Evolutionary conservation across 2,797 vertebrate genomes (phyloP).

Genomic region (Chromobotia macracanthus): DNA sequence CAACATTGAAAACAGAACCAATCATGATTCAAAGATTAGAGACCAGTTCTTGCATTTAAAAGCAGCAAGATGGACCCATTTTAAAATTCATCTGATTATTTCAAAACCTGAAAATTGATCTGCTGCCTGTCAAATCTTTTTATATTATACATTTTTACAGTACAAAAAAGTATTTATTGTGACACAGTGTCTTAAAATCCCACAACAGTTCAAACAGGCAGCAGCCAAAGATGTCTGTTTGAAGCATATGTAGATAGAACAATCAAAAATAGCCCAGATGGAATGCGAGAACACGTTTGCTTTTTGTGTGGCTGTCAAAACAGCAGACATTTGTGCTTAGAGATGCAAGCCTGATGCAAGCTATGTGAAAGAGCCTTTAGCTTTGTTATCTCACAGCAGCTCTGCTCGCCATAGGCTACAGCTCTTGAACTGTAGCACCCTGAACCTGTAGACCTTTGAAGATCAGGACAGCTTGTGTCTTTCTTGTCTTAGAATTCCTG

Average conservation of each 20-base stretch:
- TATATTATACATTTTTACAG: too few relatives aligned
- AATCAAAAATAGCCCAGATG: background rate
- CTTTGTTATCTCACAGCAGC: constrained; percentile 1
- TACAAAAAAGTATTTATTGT: too few relatives aligned
- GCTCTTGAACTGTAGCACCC: constrained; percentile 10
- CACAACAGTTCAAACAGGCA: background rate
- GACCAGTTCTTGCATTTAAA: too few relatives aligned
- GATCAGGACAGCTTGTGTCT: constrained; percentile 3
- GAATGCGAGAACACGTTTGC: background rate
- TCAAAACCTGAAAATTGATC: background rate
- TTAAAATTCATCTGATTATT: background rate
- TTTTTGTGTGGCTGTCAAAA: constrained; percentile 11
- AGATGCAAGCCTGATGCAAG: constrained; percentile 14
- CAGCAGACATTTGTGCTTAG: background rate
- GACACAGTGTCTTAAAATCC: too few relatives aligned
- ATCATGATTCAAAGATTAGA: too few relatives aligned
- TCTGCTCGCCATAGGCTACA: background rate
- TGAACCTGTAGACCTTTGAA: background rate
- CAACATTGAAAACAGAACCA: too few relatives aligned
- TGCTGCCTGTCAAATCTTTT: too few relatives aligned
- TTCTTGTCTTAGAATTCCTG: background rate
- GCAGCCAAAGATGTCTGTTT: background rate
- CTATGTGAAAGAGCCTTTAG: constrained; percentile 13
- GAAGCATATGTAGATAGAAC: background rate
- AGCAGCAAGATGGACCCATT: background rate